Evolutionary conservation across 2,797 vertebrate species (phyloP).

Genomic region (Arvicola amphibius): DNA sequence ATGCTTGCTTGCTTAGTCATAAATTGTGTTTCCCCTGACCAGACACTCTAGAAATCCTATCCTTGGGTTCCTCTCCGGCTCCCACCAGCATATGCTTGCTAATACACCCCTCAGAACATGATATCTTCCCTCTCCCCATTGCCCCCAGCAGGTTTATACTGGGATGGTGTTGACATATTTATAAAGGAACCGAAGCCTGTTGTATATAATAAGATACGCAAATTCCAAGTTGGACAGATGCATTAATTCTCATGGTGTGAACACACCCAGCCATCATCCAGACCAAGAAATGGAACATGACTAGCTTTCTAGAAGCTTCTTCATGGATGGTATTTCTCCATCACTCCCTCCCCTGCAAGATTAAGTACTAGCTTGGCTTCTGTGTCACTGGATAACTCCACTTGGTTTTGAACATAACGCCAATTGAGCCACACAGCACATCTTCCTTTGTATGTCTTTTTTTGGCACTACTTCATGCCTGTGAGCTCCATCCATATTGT

Average conservation of each 20-base stretch:
- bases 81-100: neutral
- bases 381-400: rapidly evolving
- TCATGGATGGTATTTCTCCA: rapidly evolving
- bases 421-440: neutral
- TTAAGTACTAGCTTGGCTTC: neutral
- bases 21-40: neutral
- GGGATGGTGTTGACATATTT: neutral
- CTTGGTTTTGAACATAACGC: neutral
- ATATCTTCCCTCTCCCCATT: neutral
- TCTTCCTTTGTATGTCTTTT: neutral
- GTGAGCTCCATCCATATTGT: neutral
- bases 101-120: neutral
- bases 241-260: neutral
- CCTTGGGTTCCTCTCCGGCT: neutral
- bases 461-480: neutral
- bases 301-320: neutral
- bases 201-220: neutral
- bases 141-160: neutral
- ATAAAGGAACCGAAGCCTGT: neutral
- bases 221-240: neutral
- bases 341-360: neutral
- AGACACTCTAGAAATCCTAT: neutral
- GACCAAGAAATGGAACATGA: neutral
- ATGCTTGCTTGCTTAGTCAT: neutral
- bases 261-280: neutral